Conservation (phyloP, 2,797 vertebrate genomes). For the Phrynocephalus guinanensis region DNA sequence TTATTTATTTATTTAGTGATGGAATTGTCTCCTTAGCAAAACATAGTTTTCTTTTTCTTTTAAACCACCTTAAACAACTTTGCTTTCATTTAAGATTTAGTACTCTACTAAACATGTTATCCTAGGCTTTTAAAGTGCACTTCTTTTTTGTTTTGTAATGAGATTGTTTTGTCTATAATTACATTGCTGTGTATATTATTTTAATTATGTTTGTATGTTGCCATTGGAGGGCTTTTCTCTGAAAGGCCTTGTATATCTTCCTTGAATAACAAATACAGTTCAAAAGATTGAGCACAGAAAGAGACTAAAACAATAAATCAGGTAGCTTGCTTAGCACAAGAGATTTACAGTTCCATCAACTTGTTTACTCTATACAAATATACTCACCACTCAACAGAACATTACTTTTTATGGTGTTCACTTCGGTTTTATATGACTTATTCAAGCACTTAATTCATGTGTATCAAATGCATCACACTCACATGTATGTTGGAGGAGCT, state of each 20-base stretch:
- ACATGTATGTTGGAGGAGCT: slow-evolving; percentile 13
- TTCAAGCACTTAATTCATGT: slow-evolving; percentile 10
- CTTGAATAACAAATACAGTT: background rate
- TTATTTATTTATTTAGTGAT: too few species aligned
- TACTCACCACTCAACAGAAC: background rate
- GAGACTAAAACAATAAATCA: background rate
- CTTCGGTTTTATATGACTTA: background rate
- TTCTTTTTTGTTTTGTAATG: too few species aligned
- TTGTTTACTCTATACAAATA: background rate
- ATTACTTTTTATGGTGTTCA: background rate
- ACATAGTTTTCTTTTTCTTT: too few species aligned
- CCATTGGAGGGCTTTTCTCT: too few species aligned
- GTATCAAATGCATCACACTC: background rate
- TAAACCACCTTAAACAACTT: too few species aligned
- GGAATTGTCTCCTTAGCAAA: too few species aligned
- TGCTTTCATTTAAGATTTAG: too few species aligned
- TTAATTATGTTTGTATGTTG: too few species aligned
- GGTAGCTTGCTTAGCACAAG: background rate
- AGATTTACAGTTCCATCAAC: background rate
- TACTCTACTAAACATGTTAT: too few species aligned
- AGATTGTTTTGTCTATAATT: too few species aligned
- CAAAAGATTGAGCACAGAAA: background rate
- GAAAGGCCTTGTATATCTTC: background rate
- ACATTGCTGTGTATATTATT: too few species aligned
- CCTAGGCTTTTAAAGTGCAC: too few species aligned